Evolutionary conservation across 2,888 invertebrate species (phyloP).

Genomic region (Mechanitis messenoides): DNA sequence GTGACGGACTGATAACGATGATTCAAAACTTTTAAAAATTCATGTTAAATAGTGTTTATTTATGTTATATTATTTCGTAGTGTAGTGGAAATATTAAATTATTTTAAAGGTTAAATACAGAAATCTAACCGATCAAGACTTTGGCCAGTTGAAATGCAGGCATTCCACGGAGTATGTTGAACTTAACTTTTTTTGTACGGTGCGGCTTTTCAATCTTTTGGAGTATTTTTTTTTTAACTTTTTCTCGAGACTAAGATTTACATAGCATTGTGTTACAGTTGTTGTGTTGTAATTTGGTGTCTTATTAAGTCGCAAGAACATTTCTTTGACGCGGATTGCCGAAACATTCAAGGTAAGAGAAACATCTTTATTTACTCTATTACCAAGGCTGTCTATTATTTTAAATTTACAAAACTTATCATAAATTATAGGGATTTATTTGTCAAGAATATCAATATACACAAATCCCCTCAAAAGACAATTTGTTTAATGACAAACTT

Average conservation of each 20-base stretch:
- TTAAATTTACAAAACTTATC: background rate
- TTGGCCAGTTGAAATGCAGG: constrained; percentile 64
- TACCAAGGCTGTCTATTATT: background rate
- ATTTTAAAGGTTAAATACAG: constrained; percentile 22
- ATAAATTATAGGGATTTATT: too few species aligned
- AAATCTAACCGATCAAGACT: constrained; percentile 40
- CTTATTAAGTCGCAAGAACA: constrained; percentile 43
- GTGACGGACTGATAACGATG: constrained; percentile 65
- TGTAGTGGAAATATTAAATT: constrained; percentile 41
- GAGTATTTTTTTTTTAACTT: constrained; percentile 45
- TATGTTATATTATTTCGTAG: constrained; percentile 35
- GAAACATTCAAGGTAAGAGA: constrained; percentile 66
- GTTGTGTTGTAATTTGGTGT: constrained; percentile 46
- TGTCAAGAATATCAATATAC: too few species aligned
- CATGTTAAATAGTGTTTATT: constrained; percentile 40
- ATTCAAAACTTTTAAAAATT: constrained; percentile 53
- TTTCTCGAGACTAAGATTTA: constrained; percentile 27
- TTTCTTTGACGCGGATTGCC: constrained; percentile 59
- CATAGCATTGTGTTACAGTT: constrained; percentile 33
- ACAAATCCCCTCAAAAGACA: too few species aligned
- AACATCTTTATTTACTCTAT: constrained; percentile 9
- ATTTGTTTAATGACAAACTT: too few species aligned
- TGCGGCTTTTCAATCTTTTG: constrained; percentile 65
- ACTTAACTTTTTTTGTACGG: constrained; percentile 63
- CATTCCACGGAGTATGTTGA: constrained; percentile 73